Evolutionary conservation across 2,113 vertebrate species (phyloP).

Genomic region (Cavia porcellus): DNA sequence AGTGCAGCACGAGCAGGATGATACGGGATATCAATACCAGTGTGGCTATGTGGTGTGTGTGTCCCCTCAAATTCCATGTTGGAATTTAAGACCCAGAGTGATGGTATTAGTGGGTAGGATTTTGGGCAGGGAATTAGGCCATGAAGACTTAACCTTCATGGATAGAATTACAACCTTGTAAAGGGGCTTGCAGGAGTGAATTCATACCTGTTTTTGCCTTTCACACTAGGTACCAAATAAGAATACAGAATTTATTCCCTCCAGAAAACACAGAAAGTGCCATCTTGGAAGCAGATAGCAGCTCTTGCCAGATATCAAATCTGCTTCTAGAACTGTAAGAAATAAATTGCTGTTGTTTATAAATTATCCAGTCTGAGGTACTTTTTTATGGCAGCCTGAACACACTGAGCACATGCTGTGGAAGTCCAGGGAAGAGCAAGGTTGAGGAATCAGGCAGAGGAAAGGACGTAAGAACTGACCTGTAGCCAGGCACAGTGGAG

Average conservation of each 20-base stretch:
- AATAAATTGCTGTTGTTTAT: neutral
- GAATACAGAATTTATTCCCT: neutral
- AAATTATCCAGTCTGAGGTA: neutral
- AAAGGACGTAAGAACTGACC: rapidly evolving
- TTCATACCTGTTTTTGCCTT: neutral
- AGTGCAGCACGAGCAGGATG: neutral
- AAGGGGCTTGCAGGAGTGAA: neutral
- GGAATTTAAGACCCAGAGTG: neutral
- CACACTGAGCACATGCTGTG: neutral
- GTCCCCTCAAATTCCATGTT: neutral
- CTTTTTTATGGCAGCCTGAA: neutral
- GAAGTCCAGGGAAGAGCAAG: neutral
- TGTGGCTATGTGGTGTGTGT: neutral
- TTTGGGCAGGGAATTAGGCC: neutral
- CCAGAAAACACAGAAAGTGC: neutral
- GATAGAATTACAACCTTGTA: neutral
- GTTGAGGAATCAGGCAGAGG: rapidly evolving
- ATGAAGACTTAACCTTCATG: neutral
- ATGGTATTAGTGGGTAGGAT: neutral
- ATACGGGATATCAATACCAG: too few relatives aligned
- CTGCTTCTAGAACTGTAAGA: neutral
- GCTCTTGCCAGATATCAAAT: neutral
- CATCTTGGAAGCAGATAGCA: neutral
- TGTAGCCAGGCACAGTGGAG: neutral
- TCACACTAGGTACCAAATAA: neutral